A percentile compares a stretch with the other conserved stretches of the same genome.
phyloP scores from a whole-genome alignment of 2,888 invertebrate species.

The Thalpophila matura region DNA sequence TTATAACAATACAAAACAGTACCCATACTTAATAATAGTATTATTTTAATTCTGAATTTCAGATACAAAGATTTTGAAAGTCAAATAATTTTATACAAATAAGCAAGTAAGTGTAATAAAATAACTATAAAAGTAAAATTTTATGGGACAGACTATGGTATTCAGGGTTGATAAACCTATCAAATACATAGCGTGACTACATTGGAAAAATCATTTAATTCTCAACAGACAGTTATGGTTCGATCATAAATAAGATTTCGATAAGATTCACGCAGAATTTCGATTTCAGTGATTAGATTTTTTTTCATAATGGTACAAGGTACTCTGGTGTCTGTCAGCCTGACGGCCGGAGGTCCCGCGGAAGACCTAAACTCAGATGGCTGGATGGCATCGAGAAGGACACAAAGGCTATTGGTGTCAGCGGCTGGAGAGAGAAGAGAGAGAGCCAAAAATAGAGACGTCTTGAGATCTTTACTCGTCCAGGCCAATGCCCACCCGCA shows the following conservation, averaged over 20 bases:
- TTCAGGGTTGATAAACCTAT: slow-evolving; percentile 28
- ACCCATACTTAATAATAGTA: too few relatives aligned
- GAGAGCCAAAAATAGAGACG: too few relatives aligned
- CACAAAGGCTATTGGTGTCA: too few relatives aligned
- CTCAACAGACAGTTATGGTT: slow-evolving; percentile 5
- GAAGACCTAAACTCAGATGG: too few relatives aligned
- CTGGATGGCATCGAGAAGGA: too few relatives aligned
- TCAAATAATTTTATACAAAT: neutral
- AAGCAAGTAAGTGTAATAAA: neutral
- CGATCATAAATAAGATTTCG: slow-evolving; percentile 22
- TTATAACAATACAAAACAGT: neutral
- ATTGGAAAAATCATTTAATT: slow-evolving; percentile 23
- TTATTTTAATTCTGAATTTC: slow-evolving; percentile 7
- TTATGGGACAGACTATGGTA: slow-evolving; percentile 7
- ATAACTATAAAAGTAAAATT: slow-evolving; percentile 22
- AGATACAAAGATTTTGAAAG: neutral
- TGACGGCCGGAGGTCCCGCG: too few relatives aligned
- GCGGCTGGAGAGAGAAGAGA: too few relatives aligned
- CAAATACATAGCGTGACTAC: slow-evolving; percentile 11
- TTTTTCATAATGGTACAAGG: too few relatives aligned
- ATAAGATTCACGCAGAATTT: slow-evolving; percentile 7
- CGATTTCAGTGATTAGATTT: slow-evolving; percentile 9
- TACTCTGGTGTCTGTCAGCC: too few relatives aligned
- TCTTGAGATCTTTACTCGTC: too few relatives aligned
- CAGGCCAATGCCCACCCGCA: too few relatives aligned